Evolutionary conservation across 2,888 invertebrate genomes (phyloP).

Genomic region (Phanerotoma sp.): DNA sequence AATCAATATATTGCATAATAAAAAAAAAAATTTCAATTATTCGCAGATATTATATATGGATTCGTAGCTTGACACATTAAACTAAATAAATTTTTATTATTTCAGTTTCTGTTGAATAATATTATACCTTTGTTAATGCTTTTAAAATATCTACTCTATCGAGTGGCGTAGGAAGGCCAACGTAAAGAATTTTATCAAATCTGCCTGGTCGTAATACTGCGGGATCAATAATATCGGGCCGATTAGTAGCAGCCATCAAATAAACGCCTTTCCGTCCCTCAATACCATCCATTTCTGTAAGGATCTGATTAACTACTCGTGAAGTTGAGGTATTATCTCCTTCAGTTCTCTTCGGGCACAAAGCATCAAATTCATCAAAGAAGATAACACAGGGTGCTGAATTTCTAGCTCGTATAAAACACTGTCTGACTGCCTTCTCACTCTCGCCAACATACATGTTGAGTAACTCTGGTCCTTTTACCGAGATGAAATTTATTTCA

Average conservation of each 20-base stretch:
- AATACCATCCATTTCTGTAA: conserved; percentile 99
- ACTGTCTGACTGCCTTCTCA: conserved; percentile 93
- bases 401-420: conserved; percentile 91
- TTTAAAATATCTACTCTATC: conserved; percentile 87
- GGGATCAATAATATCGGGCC: conserved; percentile 95
- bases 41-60: no score
- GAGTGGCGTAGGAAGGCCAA: conserved; percentile 77
- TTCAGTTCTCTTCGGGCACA: conserved; percentile 87
- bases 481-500: conserved; percentile 97
- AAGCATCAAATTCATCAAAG: conserved; percentile 96
- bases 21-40: no score
- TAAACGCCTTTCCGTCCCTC: conserved; percentile 90
- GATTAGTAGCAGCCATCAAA: conserved; percentile 93
- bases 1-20: no score
- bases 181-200: conserved; percentile 85
- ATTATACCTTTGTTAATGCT: conserved; percentile 79
- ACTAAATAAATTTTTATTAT: conserved; percentile 15
- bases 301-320: conserved; percentile 92
- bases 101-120: background rate
- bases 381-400: conserved; percentile 98
- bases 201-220: conserved; percentile 91
- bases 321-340: conserved; percentile 72
- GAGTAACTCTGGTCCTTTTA: conserved; percentile 96
- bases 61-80: no score
- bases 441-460: conserved; percentile 99